A percentile compares a stretch with the other conserved stretches of the same genome.
These are phyloP conservation scores for Seriola aureovittata DNA, from an alignment of 2,113 vertebrate species.

Conservation along the genomic window DNA sequence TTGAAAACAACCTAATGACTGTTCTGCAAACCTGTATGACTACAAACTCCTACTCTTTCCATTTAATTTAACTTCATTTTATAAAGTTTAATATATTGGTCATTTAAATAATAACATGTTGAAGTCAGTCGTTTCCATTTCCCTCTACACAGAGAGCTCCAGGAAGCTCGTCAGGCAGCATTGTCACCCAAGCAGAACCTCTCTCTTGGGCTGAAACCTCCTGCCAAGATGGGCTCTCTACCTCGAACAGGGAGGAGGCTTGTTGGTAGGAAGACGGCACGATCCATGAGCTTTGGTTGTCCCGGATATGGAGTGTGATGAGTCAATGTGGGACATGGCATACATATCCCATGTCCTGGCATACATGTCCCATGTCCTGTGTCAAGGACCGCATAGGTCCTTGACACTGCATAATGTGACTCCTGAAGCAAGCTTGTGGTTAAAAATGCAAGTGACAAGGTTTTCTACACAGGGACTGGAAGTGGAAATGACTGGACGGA, in stretches of 20 bases:
- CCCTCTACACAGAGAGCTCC: slow-evolving; percentile 86
- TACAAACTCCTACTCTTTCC: too few species aligned
- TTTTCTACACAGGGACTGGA: background rate
- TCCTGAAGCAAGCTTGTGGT: background rate
- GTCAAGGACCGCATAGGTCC: too few species aligned
- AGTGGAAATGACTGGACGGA: background rate
- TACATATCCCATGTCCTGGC: too few species aligned
- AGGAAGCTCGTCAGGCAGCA: slow-evolving; percentile 88
- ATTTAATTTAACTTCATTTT: too few species aligned
- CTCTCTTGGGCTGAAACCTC: slow-evolving; percentile 45
- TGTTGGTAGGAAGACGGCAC: slow-evolving; percentile 85
- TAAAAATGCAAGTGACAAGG: background rate
- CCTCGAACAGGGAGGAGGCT: slow-evolving; percentile 79
- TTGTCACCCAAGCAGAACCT: slow-evolving; percentile 74
- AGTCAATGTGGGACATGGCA: fast-evolving
- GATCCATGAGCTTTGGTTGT: slow-evolving; percentile 89
- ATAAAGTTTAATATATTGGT: background rate
- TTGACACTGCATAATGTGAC: background rate
- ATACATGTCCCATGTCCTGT: too few species aligned
- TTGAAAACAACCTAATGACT: background rate
- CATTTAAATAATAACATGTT: background rate
- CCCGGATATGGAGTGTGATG: slow-evolving; percentile 54
- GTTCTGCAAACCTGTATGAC: background rate
- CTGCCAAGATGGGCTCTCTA: slow-evolving; percentile 54
- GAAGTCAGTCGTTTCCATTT: background rate